Evolutionary conservation across 53 echinoderm and acorn worm genomes (phyloP).

Genomic region (Paelopatides confundens): DNA sequence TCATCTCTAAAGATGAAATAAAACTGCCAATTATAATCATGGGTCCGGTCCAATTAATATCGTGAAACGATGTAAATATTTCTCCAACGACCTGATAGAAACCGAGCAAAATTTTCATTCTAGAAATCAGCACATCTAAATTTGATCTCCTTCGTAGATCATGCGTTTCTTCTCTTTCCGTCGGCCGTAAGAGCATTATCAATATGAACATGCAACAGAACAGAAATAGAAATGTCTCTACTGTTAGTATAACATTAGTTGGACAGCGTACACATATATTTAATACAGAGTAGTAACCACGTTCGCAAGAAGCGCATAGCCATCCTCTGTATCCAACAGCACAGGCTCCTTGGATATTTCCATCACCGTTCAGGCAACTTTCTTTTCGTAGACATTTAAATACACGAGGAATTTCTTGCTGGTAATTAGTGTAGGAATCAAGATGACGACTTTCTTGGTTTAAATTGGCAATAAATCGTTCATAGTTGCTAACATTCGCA

Average conservation of each 20-base stretch:
- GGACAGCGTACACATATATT: background rate
- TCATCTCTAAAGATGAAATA: background rate
- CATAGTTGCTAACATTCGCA: background rate
- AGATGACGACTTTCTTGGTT: background rate
- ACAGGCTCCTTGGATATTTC: background rate
- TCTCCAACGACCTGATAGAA: conserved; percentile 29
- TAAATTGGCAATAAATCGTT: background rate
- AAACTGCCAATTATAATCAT: background rate
- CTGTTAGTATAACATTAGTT: background rate
- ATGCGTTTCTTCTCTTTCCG: background rate
- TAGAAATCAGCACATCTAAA: background rate
- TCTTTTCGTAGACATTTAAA: background rate
- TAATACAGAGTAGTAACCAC: background rate
- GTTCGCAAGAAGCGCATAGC: background rate
- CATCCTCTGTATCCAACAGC: conserved; percentile 1
- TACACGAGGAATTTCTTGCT: background rate
- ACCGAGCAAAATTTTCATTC: background rate
- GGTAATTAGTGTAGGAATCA: background rate
- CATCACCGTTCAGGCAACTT: background rate
- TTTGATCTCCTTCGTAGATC: background rate
- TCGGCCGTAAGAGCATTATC: background rate
- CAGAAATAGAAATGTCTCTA: background rate
- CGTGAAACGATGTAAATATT: background rate
- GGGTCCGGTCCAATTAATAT: background rate
- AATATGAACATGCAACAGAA: background rate